Evolutionary conservation across 1,140 invertebrate species (phyloP), one percentile per base, ranked within the genome.

Genomic region (Papilio machaon): DNA sequence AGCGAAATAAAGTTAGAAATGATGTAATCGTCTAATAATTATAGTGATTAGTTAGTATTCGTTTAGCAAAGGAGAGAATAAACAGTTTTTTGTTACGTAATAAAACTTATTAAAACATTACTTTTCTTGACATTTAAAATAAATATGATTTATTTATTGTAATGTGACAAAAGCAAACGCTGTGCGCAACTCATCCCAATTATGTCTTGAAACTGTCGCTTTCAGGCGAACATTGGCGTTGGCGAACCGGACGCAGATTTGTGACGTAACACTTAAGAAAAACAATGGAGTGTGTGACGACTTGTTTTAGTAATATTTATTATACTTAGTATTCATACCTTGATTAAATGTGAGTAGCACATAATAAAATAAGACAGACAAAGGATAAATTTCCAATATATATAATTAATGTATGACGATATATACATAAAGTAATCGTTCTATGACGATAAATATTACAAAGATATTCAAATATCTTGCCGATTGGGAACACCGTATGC

Each of bases 151-250:
- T 77, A 77, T 74, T 73, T 52, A 54, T 35, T 75, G 70, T 47
- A 77, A 30, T 73, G 47, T 82, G 82, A 82, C 81, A 84, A 80
- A 84, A 80, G 79, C 80, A 85, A 79, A 81, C 80, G 30, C 80
- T 52, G 70, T 47, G 43, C 46, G 43, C 19, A 75, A 52, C 15
- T 75, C n/a, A 80, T 76, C 46, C 23, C 52, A 80, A 81, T 75
- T 80, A 73, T 52, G 70, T 6, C n/a, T 60, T 80, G 47, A 47
- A 60, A 81, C 80, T 84, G 84, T 79, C 84, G 81, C 47, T 84
- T 80, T 58, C 84, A 85, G 80, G 60, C 54, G 60, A 67, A 38
- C 23, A 58, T 58, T 58, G 23, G 6, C 23, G 23, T 17, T 30
- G 60, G 60, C 23, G 60, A 30, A 30, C 23, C 13, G 60, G 11